Conservation (phyloP, 2,113 vertebrate species). For the Chinchilla lanigera region DNA sequence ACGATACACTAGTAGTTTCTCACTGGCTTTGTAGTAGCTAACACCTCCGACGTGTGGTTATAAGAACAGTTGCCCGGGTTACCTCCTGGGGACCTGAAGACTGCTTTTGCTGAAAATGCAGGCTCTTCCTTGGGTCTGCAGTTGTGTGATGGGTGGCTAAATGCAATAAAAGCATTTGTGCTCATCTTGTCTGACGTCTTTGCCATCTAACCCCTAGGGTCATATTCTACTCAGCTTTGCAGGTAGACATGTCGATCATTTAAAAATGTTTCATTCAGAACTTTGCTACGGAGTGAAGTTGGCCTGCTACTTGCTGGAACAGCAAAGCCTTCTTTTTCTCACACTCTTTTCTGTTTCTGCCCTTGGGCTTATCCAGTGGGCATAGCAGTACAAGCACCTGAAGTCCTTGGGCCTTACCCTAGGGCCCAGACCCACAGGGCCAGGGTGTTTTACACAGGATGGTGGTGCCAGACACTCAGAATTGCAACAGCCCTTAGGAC, state of each 20-base stretch:
- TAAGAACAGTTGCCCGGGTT: background rate
- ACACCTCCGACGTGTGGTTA: background rate
- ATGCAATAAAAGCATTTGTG: background rate
- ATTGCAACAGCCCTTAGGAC: background rate
- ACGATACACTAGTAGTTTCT: background rate
- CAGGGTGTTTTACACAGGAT: background rate
- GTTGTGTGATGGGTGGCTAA: background rate
- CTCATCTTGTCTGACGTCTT: background rate
- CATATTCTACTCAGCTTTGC: background rate
- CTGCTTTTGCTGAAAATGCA: background rate
- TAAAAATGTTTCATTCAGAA: background rate
- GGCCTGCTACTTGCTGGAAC: background rate
- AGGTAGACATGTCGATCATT: background rate
- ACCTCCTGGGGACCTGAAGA: background rate
- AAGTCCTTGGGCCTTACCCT: background rate
- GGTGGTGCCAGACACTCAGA: background rate
- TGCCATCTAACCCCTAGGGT: background rate
- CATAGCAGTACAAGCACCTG: background rate
- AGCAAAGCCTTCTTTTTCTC: background rate
- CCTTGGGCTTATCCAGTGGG: background rate
- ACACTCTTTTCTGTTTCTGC: background rate
- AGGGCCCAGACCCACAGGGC: too few species aligned
- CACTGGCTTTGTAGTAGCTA: background rate
- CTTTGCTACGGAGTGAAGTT: background rate
- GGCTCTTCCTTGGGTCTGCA: background rate